A percentile compares a stretch with the other conserved stretches of the same genome.
Evolutionary conservation across 2,888 invertebrate species (phyloP).

Genomic region (Hymenopus coronatus): DNA sequence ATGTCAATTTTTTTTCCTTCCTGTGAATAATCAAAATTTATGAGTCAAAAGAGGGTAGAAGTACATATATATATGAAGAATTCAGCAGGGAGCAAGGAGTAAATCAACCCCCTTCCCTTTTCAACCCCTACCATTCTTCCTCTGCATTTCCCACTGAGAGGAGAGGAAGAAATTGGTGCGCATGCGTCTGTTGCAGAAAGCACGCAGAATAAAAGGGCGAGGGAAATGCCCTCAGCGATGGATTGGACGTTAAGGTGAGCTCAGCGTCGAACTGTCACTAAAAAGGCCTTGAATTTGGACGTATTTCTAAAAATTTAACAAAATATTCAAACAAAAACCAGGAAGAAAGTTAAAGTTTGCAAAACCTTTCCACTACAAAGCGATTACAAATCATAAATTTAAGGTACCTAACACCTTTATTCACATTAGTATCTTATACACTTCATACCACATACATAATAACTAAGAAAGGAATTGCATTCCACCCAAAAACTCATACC

Average conservation of each 20-base stretch:
- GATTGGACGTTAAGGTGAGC: background rate
- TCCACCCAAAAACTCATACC: too few relatives aligned
- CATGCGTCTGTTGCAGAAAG: background rate
- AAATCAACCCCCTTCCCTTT: conserved; percentile 26
- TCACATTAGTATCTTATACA: too few relatives aligned
- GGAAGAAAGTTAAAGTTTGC: too few relatives aligned
- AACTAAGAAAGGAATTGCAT: too few relatives aligned
- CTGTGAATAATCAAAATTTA: conserved; percentile 35
- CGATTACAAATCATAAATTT: too few relatives aligned
- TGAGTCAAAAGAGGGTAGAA: conserved; percentile 27
- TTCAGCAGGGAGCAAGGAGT: conserved; percentile 29
- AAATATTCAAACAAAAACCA: too few relatives aligned
- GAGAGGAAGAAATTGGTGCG: background rate
- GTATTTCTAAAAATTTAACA: too few relatives aligned
- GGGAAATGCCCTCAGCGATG: background rate
- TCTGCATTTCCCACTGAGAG: conserved; percentile 13
- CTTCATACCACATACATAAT: too few relatives aligned
- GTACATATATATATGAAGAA: conserved; percentile 31
- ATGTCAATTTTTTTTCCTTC: conserved; percentile 33
- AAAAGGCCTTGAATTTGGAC: too few relatives aligned
- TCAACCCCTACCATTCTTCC: conserved; percentile 8
- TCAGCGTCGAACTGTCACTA: background rate
- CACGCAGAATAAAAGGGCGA: background rate
- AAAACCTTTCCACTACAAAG: too few relatives aligned
- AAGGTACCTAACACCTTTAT: too few relatives aligned